Conservation (phyloP, 2,888 invertebrate genomes). For the Criorhina ranunculi region DNA sequence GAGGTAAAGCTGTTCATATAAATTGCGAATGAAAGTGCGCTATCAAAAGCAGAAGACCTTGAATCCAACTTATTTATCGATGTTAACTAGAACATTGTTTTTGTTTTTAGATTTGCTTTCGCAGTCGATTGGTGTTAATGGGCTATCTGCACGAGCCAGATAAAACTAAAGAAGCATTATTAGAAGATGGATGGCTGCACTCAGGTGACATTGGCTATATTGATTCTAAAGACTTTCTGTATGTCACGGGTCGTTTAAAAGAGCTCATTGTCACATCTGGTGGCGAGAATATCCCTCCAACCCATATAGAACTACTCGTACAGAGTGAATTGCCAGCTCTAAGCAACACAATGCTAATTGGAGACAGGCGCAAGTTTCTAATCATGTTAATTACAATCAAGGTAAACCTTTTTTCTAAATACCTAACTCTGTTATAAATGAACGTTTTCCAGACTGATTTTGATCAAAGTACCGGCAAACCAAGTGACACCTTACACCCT, state of each 20-base stretch:
- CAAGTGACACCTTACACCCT: constrained; percentile 88
- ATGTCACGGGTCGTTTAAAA: constrained; percentile 90
- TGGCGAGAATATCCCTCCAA: constrained; percentile 95
- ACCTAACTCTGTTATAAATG: constrained; percentile 1
- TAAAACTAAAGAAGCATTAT: constrained; percentile 90
- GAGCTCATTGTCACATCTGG: constrained; percentile 97
- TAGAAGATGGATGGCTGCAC: constrained; percentile 92
- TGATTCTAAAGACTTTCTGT: constrained; percentile 89
- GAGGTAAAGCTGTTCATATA: constrained; percentile 86
- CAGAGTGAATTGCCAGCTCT: constrained; percentile 90
- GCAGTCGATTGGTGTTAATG: constrained; percentile 95
- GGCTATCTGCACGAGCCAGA: constrained; percentile 91
- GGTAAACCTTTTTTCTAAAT: constrained; percentile 85
- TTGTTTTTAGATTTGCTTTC: constrained; percentile 87
- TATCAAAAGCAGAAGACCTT: too few relatives aligned
- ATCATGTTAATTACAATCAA: constrained; percentile 93
- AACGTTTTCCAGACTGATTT: constrained; percentile 86
- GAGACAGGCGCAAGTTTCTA: constrained; percentile 94
- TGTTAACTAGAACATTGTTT: background rate
- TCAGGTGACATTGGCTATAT: constrained; percentile 94
- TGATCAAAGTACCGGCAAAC: constrained; percentile 88
- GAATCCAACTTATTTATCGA: background rate
- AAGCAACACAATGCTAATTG: constrained; percentile 93
- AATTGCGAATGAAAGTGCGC: too few relatives aligned
- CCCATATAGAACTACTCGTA: constrained; percentile 92